Evolutionary conservation across 1,140 invertebrate genomes (phyloP).

Genomic region (Ctenoplectra terminalis): DNA sequence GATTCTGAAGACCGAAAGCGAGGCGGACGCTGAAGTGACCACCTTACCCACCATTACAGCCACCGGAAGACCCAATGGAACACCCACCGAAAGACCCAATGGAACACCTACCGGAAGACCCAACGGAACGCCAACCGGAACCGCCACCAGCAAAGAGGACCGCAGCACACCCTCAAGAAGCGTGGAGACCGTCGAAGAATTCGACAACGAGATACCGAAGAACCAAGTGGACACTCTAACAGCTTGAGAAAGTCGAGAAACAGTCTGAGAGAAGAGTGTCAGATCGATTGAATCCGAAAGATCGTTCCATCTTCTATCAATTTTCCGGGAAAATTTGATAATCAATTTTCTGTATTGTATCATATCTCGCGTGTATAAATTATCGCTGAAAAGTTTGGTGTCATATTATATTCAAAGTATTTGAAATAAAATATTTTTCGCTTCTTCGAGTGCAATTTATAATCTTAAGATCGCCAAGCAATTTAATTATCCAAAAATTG

Average conservation of each 20-base stretch:
- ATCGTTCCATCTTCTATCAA: background rate
- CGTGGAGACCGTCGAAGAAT: constrained; percentile 77
- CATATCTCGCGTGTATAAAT: background rate
- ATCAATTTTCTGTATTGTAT: background rate
- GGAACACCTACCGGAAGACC: background rate
- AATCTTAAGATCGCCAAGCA: background rate
- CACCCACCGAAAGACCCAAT: background rate
- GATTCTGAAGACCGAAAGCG: constrained; percentile 57
- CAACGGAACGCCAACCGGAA: background rate
- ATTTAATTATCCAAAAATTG: no score
- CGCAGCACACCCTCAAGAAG: constrained; percentile 60
- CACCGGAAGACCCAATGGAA: background rate
- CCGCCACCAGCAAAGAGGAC: constrained; percentile 43
- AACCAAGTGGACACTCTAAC: constrained; percentile 74
- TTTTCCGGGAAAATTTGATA: background rate
- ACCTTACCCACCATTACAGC: constrained; percentile 31
- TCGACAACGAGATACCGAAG: constrained; percentile 78
- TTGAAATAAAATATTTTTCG: background rate
- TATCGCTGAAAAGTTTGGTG: background rate
- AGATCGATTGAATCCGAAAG: constrained; percentile 32
- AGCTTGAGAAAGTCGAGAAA: constrained; percentile 63
- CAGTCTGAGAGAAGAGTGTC: background rate
- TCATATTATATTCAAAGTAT: background rate
- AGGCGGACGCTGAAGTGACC: constrained; percentile 45
- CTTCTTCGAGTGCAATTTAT: background rate